Evolutionary conservation across 1,140 invertebrate species (phyloP), one percentile per base, ranked within the genome.

Genomic region (Capitella teleta): DNA sequence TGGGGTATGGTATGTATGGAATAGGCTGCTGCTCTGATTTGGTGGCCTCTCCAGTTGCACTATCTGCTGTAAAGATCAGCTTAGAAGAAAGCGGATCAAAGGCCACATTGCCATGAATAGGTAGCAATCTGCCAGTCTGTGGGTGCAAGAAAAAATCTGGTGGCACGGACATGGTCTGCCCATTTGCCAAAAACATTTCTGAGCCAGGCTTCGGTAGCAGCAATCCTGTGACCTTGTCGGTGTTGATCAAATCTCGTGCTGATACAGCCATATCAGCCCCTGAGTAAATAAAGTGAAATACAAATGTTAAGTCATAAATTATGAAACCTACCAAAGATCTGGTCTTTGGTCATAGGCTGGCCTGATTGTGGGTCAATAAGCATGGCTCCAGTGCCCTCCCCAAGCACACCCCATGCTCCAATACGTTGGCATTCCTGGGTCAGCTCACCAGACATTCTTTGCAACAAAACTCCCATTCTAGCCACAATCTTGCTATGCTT

Each of bases 1-100:
- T 52, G 28, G 66, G 66, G 49, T 65, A 66, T 1, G 60, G 63
- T 19, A 68, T 52, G 43, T 57, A 68, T 16, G 66, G 66, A 40
- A 68, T 67, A 28, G 59, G 64, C 14, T 56, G 55, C 3, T 66
- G 61, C 8, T 64, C 62, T 16, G 54, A 45, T 28, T 57, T 51
- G 8, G 58, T 54, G 5, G 62, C 60, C 54, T 67, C 65, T 32
- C 63, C 65, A 62, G 49, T 12, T 32, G 25, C 63, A 40, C 63
- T 63, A 47, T 68, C 66, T 10, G 59, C 55, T 1, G 64, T 58
- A 54, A 64, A 63, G 1, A 65, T 57, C 3, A 68, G 59, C 49
- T 58, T 54, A 18, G 62, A 60, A 8, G 61, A 57, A 5, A 64
- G 47, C 6, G 66, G 59, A 43, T 68, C 64, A 51, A 57, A 68